These are phyloP conservation scores for Sebastes oblongus DNA, from an alignment of 2,797 vertebrate genomes.

Conservation along the genomic window DNA sequence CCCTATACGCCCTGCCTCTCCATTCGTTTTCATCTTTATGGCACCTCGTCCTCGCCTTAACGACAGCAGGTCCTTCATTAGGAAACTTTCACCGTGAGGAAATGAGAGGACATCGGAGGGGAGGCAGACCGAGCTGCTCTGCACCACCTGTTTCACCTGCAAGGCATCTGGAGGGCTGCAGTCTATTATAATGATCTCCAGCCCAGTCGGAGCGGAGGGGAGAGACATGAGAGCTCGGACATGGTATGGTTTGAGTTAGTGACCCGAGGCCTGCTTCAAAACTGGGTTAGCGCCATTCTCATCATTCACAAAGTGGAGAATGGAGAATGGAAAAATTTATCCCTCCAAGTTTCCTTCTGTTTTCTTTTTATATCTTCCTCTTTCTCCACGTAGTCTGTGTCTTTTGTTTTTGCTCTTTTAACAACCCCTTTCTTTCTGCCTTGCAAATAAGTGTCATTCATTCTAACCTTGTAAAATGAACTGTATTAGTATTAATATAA, in stretches of 20 bases:
- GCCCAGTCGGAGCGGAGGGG: slow-evolving; percentile 3
- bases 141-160: slow-evolving; percentile 71
- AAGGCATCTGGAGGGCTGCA: slow-evolving; percentile 56
- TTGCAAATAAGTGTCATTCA: slow-evolving; percentile 1
- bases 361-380: slow-evolving; percentile 38
- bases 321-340: slow-evolving; percentile 37
- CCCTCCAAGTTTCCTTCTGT: slow-evolving; percentile 56
- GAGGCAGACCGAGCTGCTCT: neutral
- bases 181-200: slow-evolving; percentile 52
- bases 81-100: slow-evolving; percentile 38
- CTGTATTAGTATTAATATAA: neutral
- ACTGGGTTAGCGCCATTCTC: slow-evolving; percentile 26
- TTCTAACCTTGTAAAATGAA: neutral
- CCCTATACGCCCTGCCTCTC: neutral
- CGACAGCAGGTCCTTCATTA: slow-evolving; percentile 52
- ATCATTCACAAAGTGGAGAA: slow-evolving; percentile 40
- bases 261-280: slow-evolving; percentile 30
- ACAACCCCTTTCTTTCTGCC: slow-evolving; percentile 4
- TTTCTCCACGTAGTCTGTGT: slow-evolving; percentile 14
- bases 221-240: slow-evolving; percentile 38
- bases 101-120: slow-evolving; percentile 32
- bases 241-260: slow-evolving; percentile 67
- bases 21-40: slow-evolving; percentile 45
- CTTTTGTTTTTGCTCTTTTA: slow-evolving; percentile 15
- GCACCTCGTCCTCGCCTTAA: slow-evolving; percentile 39